Evolutionary conservation across 2,888 invertebrate species (phyloP), one percentile per base, ranked within the genome.

Genomic region (Sycophila texana): DNA sequence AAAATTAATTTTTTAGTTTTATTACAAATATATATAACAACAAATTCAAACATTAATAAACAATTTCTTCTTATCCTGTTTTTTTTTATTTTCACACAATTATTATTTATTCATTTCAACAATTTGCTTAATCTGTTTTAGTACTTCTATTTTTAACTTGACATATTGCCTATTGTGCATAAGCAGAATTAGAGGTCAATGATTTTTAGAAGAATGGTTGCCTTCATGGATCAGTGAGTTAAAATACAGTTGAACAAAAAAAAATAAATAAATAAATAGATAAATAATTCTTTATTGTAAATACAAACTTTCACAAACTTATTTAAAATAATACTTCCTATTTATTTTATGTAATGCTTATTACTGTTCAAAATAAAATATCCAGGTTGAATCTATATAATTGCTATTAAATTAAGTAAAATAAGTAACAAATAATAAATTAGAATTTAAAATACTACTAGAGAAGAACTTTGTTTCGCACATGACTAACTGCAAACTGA

Each of bases 161-260:
- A 18, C 49, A 75, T 61, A 39, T 61, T 39, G 13, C 60, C 7
- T 39, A 39, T 39, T 61, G 20, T 68, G 20, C 14, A 47, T 47
- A 22, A 49, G 68, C 3, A 13, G 18, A 60, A 68, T 75, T 53
- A 75, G 61, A 49, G 47, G 18, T 63, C 39, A 20, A 57, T 75
- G n/a, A 61, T 68, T 68, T 68, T n/a, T 68, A 75, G n/a, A 75
- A 63, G 61, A 74, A 70, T 61, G 1, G 47, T 76, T 68, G 20
- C 63, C 49, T 76, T 70, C 18, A 18, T 53, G 55, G 55, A 70
- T 49, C 22, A 13, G 26, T 63, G 26, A 55, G 22, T 63, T 13
- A 70, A 5, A 22, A 22, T 51, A 18, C 13, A 75, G 22, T 4
- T 39, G 7, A 39, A 39, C 39, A 71, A 20, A 26, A 66, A 13